These are phyloP conservation scores for Delichon dasypus DNA, from an alignment of 2,797 vertebrate genomes.

Conservation along the genomic window DNA sequence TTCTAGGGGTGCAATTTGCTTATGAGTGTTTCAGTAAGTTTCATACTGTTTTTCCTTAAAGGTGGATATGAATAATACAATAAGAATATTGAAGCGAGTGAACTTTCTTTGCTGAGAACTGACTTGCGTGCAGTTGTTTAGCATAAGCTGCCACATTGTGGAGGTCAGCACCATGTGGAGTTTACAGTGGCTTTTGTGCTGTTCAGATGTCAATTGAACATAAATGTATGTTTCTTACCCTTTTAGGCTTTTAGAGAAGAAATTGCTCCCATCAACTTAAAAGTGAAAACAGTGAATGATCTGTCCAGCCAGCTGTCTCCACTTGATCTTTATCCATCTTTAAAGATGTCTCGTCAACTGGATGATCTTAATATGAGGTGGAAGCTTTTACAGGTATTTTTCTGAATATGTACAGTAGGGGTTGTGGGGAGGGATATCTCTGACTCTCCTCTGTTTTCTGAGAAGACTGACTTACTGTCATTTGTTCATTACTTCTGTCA, in stretches of 20 bases:
- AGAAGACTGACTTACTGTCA: neutral
- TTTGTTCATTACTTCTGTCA: neutral
- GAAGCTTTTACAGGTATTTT: conserved; percentile 91
- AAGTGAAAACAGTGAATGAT: conserved; percentile 89
- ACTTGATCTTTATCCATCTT: conserved; percentile 90
- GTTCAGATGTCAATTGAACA: neutral
- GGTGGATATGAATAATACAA: neutral
- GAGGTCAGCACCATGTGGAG: neutral
- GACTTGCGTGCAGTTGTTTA: neutral
- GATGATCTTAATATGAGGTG: conserved; percentile 96
- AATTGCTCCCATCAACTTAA: conserved; percentile 86
- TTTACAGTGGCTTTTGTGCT: neutral
- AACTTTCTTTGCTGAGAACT: neutral
- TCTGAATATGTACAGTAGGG: neutral
- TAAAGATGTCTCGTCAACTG: conserved; percentile 89
- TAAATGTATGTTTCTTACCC: neutral
- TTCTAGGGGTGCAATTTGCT: neutral
- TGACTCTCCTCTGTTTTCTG: neutral
- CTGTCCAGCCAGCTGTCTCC: conserved; percentile 89
- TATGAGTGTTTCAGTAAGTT: neutral
- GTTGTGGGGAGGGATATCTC: neutral
- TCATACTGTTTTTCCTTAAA: neutral
- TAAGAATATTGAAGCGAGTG: neutral
- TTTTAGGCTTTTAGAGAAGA: conserved; percentile 90
- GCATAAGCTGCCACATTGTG: fast-evolving